Evolutionary conservation across 2,797 vertebrate genomes (phyloP).

Genomic region (Pipistrellus nathusii): DNA sequence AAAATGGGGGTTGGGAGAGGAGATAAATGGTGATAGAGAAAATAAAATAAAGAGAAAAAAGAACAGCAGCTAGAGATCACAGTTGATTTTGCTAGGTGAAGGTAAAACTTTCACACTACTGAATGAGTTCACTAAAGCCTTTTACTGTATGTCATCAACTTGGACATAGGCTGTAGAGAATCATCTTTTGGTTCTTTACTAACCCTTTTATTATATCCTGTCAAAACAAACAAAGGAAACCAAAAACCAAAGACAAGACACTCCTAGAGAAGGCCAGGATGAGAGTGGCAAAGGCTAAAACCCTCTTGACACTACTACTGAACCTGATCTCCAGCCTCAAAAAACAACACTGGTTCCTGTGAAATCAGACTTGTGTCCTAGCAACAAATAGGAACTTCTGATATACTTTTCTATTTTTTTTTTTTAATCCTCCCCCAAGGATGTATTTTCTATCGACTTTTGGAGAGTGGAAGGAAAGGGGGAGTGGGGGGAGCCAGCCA

Average conservation of each 20-base stretch:
- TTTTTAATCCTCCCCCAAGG: too few species aligned
- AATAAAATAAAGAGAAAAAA: not conserved
- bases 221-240: not conserved
- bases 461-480: too few species aligned
- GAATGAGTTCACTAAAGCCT: not conserved
- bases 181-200: slow-evolving; percentile 5
- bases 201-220: not conserved
- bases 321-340: not conserved
- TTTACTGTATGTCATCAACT: not conserved
- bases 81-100: not conserved
- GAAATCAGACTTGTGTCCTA: not conserved
- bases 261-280: not conserved
- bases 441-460: too few species aligned
- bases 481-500: too few species aligned
- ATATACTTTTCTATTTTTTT: not conserved
- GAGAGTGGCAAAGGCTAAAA: not conserved
- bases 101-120: not conserved
- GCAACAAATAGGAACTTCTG: not conserved
- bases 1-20: not conserved
- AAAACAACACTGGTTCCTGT: not conserved
- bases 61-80: not conserved
- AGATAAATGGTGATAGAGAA: too few species aligned
- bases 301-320: not conserved
- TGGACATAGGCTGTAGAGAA: not conserved
- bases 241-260: not conserved